A percentile compares a stretch with the other conserved stretches of the same genome.
Conservation (phyloP, 2,797 vertebrate species). For the Cetoscarus ocellatus region DNA sequence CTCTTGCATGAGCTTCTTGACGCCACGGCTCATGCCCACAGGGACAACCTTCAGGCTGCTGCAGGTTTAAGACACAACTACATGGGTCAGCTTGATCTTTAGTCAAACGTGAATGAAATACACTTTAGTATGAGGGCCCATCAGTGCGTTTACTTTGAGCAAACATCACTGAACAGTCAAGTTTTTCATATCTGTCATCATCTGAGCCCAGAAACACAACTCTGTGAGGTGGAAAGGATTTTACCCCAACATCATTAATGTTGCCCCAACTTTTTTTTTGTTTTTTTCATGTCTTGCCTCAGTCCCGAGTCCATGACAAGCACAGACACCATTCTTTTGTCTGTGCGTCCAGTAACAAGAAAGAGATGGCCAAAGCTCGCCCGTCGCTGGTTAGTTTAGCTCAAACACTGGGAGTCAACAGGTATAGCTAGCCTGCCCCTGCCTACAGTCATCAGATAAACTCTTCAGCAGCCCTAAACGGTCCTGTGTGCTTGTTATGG, state of each 20-base stretch:
- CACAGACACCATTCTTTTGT: no score
- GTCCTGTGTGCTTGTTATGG: no score
- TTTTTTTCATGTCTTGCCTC: no score
- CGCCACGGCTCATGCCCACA: slow-evolving; percentile 91
- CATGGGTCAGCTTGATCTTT: neutral
- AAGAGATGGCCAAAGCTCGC: no score
- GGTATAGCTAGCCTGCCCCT: no score
- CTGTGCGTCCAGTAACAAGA: no score
- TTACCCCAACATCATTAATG: neutral
- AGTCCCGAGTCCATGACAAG: no score
- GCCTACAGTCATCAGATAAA: no score
- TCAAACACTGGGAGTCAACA: no score
- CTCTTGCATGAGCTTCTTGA: slow-evolving; percentile 96
- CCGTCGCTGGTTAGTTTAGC: no score
- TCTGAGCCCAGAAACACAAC: slow-evolving; percentile 37
- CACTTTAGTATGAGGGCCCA: slow-evolving; percentile 16
- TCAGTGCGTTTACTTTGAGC: slow-evolving; percentile 91
- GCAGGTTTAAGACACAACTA: slow-evolving; percentile 30
- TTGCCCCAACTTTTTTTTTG: neutral
- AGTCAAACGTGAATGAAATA: rapidly evolving
- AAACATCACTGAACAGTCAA: slow-evolving; percentile 85
- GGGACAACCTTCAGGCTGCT: slow-evolving; percentile 96
- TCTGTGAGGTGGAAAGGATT: neutral
- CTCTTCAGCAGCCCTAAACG: no score
- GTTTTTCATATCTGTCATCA: slow-evolving; percentile 79